Evolutionary conservation across 2,113 vertebrate genomes (phyloP).

Genomic region (Zosterops japonicus): DNA sequence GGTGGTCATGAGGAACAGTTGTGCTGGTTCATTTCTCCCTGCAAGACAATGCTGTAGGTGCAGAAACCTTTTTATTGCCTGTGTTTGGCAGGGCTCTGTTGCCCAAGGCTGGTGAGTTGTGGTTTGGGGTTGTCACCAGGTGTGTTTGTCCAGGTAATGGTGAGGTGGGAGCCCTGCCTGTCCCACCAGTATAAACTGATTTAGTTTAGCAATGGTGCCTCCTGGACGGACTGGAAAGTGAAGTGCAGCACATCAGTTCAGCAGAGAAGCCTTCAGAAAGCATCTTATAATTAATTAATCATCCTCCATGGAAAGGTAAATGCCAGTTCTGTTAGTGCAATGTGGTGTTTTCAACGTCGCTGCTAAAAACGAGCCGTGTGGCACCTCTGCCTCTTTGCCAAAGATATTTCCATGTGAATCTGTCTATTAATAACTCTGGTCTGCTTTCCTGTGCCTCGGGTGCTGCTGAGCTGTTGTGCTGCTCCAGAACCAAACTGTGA

Average conservation of each 20-base stretch:
- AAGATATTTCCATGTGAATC: background rate
- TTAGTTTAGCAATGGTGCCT: background rate
- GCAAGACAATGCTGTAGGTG: background rate
- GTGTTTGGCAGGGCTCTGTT: background rate
- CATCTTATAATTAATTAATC: background rate
- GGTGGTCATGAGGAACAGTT: background rate
- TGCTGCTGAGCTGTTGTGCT: rapidly evolving
- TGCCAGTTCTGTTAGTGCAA: background rate
- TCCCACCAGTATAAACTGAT: background rate
- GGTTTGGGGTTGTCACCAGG: background rate
- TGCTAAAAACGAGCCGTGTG: background rate
- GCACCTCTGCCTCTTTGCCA: background rate
- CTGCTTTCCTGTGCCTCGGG: background rate
- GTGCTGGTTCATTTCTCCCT: background rate
- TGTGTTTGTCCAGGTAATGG: background rate
- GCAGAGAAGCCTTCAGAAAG: background rate
- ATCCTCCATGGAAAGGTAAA: background rate
- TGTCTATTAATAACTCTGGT: background rate
- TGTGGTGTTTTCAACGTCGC: background rate
- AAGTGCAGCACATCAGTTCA: background rate
- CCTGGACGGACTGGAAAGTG: background rate
- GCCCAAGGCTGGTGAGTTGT: rapidly evolving
- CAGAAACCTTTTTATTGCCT: background rate
- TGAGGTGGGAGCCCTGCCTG: background rate
- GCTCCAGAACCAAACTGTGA: background rate